Evolutionary conservation across 2,888 invertebrate genomes (phyloP).

Genomic region (Drosophila tanythrix): DNA sequence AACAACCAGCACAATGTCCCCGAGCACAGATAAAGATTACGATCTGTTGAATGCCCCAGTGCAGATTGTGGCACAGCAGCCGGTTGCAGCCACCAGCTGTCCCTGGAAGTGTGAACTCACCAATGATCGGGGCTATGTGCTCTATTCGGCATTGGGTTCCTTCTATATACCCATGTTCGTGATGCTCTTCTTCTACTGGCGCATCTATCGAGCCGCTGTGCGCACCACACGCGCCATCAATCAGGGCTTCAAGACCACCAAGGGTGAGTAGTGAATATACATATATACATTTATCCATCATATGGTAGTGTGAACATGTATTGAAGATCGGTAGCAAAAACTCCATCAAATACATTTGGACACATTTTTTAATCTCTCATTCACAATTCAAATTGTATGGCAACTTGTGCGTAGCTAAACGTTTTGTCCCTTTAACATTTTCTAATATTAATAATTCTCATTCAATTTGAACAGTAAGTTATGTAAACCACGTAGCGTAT

Average conservation of each 20-base stretch:
- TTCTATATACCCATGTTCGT: slow-evolving; percentile 99
- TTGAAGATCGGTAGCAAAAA: slow-evolving; percentile 18
- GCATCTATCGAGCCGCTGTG: slow-evolving; percentile 97
- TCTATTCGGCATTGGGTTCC: slow-evolving; percentile 98
- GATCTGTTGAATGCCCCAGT: slow-evolving; percentile 42
- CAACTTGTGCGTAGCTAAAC: slow-evolving; percentile 76
- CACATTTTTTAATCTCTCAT: slow-evolving; percentile 56
- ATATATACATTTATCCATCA: background rate
- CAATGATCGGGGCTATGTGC: slow-evolving; percentile 97
- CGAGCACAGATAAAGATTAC: slow-evolving; percentile 46
- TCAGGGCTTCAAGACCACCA: slow-evolving; percentile 95
- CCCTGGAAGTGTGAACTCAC: slow-evolving; percentile 96
- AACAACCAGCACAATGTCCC: slow-evolving; percentile 14
- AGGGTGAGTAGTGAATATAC: slow-evolving; percentile 86
- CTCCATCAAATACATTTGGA: slow-evolving; percentile 48
- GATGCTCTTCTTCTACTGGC: slow-evolving; percentile 99
- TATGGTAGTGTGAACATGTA: slow-evolving; percentile 22
- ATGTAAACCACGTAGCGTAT: slow-evolving; percentile 66
- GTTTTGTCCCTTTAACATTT: slow-evolving; percentile 63
- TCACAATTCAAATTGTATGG: slow-evolving; percentile 53
- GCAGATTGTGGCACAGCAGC: slow-evolving; percentile 41
- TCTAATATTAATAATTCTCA: slow-evolving; percentile 44
- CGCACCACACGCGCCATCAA: slow-evolving; percentile 96
- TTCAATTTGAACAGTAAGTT: slow-evolving; percentile 54
- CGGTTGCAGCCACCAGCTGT: slow-evolving; percentile 86